Base-by-base conservation (phyloP, 2,888 invertebrate species). In the Drosophila maculinotata region DNA sequence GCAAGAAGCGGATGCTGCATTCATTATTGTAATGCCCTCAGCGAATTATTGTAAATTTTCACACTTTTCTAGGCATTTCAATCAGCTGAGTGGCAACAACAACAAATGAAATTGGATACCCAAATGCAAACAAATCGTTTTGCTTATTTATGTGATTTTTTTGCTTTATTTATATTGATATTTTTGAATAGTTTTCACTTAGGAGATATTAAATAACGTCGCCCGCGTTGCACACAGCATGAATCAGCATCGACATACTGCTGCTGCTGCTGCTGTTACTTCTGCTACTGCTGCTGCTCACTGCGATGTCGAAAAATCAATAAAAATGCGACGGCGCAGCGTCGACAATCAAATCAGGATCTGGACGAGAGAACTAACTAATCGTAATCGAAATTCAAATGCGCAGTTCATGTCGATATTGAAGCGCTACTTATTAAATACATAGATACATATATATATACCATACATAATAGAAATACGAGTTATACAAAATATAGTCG, bases 301-400 rank as follows among this genome's bases (percentile, higher is more conserved):
- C 69, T 39, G 59, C 48, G 53, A 59, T 65, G 76, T 17, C 51
- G 33, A 57, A 76, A 79, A 81, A 81, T 81, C 81, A 86, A 81
- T 81, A 86, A 59, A 64, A 44, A 59, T 59, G 86, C 81, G 86
- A 67, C 77, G 65, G 83, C 81, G 81, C 81, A 76, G 65, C 69
- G 53, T 15, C 39, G 23, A 17, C 5, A 33, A 54, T 33, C 38
- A 51, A 42, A 51, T 33, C 38, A 51, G 38, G 45, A 41, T 44
- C 12, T 53, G 52, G 33, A 47, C 42, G 52, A 38, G 47, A 44
- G 25, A 44, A 26, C 14, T 10, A 51, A 57, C 42, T 42, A 52
- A 79, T 85, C 82, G 76, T 68, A 63, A 85, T 80, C 80, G 75
- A 75, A 77, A 68, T 83, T 86, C 56, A 70, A 81, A 86, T 75